Base-by-base conservation (phyloP, 2,888 invertebrate species). In the Zaprionus obscuricornis region DNA sequence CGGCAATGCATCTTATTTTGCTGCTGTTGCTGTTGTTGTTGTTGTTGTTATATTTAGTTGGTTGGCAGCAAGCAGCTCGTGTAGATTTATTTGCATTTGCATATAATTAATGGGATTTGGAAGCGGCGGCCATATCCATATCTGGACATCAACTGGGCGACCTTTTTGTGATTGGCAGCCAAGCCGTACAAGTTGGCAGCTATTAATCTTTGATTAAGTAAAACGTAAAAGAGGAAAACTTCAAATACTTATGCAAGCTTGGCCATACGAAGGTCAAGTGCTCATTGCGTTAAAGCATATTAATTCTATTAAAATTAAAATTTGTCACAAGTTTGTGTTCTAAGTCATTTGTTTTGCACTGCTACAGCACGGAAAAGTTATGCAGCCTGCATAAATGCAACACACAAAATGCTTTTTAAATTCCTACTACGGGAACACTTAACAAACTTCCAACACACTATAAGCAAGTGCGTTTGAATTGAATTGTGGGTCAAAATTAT, bases 131-230 rank as follows among this genome's bases (percentile, higher is more conserved):
- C 64, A 74, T 50, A 68, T 67, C 62, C 64, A 74, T 50, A 68
- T 67, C 74, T 77, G 78, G 77, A 55, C 70, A 82, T 69, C 75
- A 78, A 75, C 75, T 73, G 67, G 76, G 54, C 83, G 79, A 78
- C 79, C 78, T 82, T 78, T 82, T 77, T 75, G 67, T 82, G 83
- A 78, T 82, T 82, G 78, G 83, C 78, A 78, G 71, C 73, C 66
- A 60, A 78, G 57, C 45, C 65, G 34, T 51, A 67, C 50, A 55
- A 46, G 18, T 59, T 67, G 79, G 63, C 83, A 75, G 78, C 83
- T 66, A 78, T 78, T 82, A 82, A 78, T 82, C 75, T 82, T 75
- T 18, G 37, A 50, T 31, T 40, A 26, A 39, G 62, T 51, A 33
- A 59, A 59, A 42, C 6, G 14, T 11, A 7, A n/a, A 29, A 6